Percentiles rank a stretch among this genome's conserved stretches.
phyloP scores from a whole-genome alignment of 2,888 invertebrate species.

The Thecocarcelia acutangulata region DNA sequence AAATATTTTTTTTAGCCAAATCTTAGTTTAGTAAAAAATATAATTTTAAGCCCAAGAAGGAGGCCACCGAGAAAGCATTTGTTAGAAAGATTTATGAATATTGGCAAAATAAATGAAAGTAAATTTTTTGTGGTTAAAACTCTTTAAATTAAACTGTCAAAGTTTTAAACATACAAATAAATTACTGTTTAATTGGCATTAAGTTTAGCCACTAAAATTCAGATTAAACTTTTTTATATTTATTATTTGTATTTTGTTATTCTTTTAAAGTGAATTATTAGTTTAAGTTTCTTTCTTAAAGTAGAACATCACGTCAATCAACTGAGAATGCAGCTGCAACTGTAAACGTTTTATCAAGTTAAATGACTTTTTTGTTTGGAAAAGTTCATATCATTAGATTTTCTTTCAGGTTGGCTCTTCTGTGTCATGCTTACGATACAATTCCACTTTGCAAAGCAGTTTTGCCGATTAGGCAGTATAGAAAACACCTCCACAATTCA shows the following conservation, averaged over 20 bases:
- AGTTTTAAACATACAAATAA: neutral
- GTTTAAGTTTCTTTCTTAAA: neutral
- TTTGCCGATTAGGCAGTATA: no score
- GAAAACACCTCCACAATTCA: no score
- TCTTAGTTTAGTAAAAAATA: conserved; percentile 39
- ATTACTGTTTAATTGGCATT: neutral
- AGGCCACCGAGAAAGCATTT: conserved; percentile 3
- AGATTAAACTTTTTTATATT: neutral
- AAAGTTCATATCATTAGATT: conserved; percentile 14
- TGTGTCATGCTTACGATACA: neutral
- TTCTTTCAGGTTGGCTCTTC: neutral
- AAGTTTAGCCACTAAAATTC: neutral
- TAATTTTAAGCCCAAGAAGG: neutral
- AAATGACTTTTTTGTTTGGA: conserved; percentile 34
- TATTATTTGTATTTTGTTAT: neutral
- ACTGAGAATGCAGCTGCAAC: conserved; percentile 50
- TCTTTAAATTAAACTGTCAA: conserved; percentile 5
- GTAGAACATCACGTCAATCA: conserved; percentile 42
- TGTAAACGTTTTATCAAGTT: conserved; percentile 38
- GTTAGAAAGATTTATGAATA: conserved; percentile 34
- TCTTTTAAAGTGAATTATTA: neutral
- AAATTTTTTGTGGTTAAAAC: neutral
- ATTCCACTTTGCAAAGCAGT: neutral
- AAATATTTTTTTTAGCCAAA: conserved; percentile 4
- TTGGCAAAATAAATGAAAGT: conserved; percentile 9